Evolutionary conservation across 2,888 invertebrate genomes (phyloP).

Genomic region (Ectobius pallidus): DNA sequence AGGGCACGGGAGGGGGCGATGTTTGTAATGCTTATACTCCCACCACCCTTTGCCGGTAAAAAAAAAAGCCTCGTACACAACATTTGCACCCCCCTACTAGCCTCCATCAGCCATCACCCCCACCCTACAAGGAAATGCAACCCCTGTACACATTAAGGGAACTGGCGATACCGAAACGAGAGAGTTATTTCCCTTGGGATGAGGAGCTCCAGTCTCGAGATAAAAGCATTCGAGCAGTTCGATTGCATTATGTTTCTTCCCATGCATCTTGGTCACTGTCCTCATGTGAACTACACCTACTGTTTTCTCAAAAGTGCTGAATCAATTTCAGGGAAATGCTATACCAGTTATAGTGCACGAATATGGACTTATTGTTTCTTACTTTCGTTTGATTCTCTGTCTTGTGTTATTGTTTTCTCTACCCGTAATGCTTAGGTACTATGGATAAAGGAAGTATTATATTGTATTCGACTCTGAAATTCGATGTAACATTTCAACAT

Average conservation of each 20-base stretch:
- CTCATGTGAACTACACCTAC: too few species aligned
- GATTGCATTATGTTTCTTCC: background rate
- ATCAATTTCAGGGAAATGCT: too few species aligned
- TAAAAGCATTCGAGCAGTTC: background rate
- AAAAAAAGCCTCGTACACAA: background rate
- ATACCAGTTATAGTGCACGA: too few species aligned
- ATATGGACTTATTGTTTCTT: too few species aligned
- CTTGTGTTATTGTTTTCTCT: too few species aligned
- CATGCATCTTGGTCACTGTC: too few species aligned
- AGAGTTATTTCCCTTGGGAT: constrained; percentile 4
- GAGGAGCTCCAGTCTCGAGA: background rate
- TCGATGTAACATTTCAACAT: too few species aligned
- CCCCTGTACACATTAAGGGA: constrained; percentile 8
- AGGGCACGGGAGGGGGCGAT: background rate
- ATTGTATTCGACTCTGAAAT: too few species aligned
- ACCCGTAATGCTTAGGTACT: too few species aligned
- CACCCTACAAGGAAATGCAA: background rate
- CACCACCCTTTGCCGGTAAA: background rate
- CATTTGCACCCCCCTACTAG: constrained; percentile 2
- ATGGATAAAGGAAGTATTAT: too few species aligned
- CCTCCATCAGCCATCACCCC: constrained; percentile 9
- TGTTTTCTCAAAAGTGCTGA: too few species aligned
- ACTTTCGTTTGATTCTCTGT: too few species aligned
- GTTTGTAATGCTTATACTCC: constrained; percentile 9
- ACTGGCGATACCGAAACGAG: constrained; percentile 9